Percentiles rank a stretch among this genome's conserved stretches.
These are phyloP conservation scores for Neoarius graeffei DNA, from an alignment of 2,113 vertebrate species.

Conservation along the genomic window DNA sequence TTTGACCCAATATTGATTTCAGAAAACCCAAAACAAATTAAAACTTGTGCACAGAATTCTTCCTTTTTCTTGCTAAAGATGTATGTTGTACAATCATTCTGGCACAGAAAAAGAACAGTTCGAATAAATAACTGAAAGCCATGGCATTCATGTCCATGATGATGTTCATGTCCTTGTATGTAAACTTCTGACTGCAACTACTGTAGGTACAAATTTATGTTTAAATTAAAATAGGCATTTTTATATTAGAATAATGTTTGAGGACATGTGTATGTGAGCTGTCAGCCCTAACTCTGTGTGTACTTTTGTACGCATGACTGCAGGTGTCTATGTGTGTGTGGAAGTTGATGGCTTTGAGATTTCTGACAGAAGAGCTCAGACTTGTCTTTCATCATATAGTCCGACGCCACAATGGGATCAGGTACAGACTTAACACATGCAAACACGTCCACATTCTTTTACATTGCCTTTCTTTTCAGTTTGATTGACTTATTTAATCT, in stretches of 20 bases:
- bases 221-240: not conserved
- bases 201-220: no score
- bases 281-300: not conserved
- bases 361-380: slow-evolving; percentile 67
- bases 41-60: no score
- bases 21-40: no score
- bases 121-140: no score
- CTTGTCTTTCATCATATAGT: slow-evolving; percentile 64
- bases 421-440: slow-evolving; percentile 53
- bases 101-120: no score
- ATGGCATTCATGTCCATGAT: no score
- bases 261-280: not conserved
- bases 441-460: slow-evolving; percentile 7
- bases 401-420: slow-evolving; percentile 73
- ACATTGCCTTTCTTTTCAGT: not conserved
- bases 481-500: not conserved
- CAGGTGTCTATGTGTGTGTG: slow-evolving; percentile 69
- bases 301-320: not conserved
- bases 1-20: no score
- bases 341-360: slow-evolving; percentile 72
- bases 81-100: no score
- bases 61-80: no score
- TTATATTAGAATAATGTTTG: not conserved
- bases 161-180: no score
- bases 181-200: no score